Evolutionary conservation across 2,113 vertebrate genomes (phyloP), one percentile per base, ranked within the genome.

Genomic region (Burhinus bistriatus): DNA sequence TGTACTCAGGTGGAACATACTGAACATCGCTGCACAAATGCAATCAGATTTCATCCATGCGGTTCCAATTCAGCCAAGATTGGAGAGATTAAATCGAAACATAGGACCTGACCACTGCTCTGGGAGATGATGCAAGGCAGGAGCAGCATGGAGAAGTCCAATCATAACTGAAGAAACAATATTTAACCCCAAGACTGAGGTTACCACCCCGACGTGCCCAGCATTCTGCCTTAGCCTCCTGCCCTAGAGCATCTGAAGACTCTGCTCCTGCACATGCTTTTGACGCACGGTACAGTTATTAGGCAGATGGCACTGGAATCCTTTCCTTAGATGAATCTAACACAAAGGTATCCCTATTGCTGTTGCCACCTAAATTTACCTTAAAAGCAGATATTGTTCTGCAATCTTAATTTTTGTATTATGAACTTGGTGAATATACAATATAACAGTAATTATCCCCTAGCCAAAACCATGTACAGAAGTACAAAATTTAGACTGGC

Each of bases 211-310:
- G 4, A 78, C 1, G 2, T 20, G 29, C 27, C 19, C 12, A 3
- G 11, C 1, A 0, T 61, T 71, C 40, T 82, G 45, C 57, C 55
- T 52, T 12, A 25, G 23, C n/a, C n/a, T 81, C 40, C 45, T 55
- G 29, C 42, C 34, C 51, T 11, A 18, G 2, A 78, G 47, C 38
- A 85, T 1, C 0, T 0, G 14, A 40, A 70, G 11, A 30, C 57
- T 90, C 83, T 84, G 66, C 44, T 87, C 52, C 45, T 21, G 25
- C 16, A 22, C 4, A 2, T 12, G n/a, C 47, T 79, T 47, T n/a
- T 3, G 2, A 72, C 3, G 11, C 30, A 34, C 0, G 0, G 42
- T 22, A 80, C 23, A 54, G 30, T 11, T 51, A 51, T 6, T 5
- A 22, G 23, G 45, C 55, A 90, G 30, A 42, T 0, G 1, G 47